These are phyloP conservation scores for Battus philenor DNA, from an alignment of 1,140 invertebrate genomes.

Conservation along the genomic window DNA sequence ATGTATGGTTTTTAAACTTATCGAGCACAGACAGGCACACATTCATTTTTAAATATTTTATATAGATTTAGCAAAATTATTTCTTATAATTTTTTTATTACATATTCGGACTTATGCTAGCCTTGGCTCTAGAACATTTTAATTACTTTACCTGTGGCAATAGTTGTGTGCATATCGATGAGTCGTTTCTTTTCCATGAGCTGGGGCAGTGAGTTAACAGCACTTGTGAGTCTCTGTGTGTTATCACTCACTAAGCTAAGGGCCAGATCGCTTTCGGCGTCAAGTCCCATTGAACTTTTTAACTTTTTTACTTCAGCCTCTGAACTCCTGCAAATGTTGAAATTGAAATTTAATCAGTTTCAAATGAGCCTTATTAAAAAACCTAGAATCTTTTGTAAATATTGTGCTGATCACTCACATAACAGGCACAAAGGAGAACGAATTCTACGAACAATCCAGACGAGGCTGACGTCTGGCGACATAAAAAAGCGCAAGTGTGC, in stretches of 20 bases:
- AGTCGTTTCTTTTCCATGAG: conserved; percentile 97
- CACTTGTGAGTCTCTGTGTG: conserved; percentile 94
- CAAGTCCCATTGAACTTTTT: conserved; percentile 93
- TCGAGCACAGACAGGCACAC: no score
- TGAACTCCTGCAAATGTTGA: conserved; percentile 77
- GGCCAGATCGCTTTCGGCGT: conserved; percentile 85
- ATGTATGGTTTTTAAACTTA: no score
- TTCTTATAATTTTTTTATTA: no score
- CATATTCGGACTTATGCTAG: no score
- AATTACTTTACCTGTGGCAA: conserved; percentile 96
- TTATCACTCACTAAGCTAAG: conserved; percentile 93
- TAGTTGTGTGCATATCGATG: conserved; percentile 99
- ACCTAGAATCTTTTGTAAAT: no score
- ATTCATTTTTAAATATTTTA: no score
- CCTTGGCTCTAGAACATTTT: no score
- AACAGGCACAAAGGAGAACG: no score
- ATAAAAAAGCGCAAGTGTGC: neutral
- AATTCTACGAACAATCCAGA: neutral
- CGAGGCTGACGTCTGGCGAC: neutral
- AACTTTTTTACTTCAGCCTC: conserved; percentile 98
- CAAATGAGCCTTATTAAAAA: no score
- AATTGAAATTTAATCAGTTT: no score
- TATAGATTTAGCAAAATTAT: no score
- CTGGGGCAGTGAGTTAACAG: conserved; percentile 96
- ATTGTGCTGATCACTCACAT: no score